Conservation (phyloP, 2,113 vertebrate species). For the Ophiodon elongatus region DNA sequence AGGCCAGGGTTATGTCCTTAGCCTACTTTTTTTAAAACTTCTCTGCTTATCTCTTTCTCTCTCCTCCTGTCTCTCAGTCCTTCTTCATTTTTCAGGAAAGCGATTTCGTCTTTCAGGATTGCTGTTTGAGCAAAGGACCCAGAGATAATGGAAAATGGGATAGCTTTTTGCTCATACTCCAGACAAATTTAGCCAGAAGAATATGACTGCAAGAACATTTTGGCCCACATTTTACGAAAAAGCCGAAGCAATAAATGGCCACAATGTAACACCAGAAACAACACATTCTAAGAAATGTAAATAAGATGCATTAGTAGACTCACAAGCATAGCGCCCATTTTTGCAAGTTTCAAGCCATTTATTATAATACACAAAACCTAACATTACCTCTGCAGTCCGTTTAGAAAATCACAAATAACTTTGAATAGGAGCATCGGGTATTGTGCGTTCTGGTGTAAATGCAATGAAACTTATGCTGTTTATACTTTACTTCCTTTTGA, state of each 20-base stretch:
- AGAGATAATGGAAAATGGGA: conserved; percentile 29
- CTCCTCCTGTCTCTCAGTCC: conserved; percentile 7
- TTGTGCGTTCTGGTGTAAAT: not conserved
- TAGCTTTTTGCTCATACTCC: conserved; percentile 5
- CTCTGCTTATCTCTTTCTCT: conserved; percentile 5
- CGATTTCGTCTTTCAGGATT: conserved; percentile 82
- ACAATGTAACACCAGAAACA: conserved; percentile 10
- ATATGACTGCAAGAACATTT: conserved; percentile 1
- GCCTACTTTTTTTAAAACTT: not conserved
- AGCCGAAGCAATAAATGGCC: conserved; percentile 2
- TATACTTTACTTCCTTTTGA: not conserved
- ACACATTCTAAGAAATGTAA: not conserved
- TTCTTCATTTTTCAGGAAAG: conserved; percentile 76
- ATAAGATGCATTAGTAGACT: not conserved
- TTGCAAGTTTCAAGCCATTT: conserved; percentile 1
- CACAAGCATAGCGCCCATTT: not conserved
- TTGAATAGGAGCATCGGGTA: not conserved
- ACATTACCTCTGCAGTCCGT: not conserved
- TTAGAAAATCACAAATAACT: conserved; percentile 19
- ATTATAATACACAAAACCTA: not conserved
- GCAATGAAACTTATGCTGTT: conserved; percentile 4
- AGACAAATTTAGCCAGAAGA: not conserved
- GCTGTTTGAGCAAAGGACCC: conserved; percentile 78
- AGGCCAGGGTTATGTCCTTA: conserved; percentile 36
- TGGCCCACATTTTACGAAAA: conserved; percentile 13